Evolutionary conservation across 2,797 vertebrate species (phyloP), one percentile per base, ranked within the genome.

Genomic region (Borostomias antarcticus): DNA sequence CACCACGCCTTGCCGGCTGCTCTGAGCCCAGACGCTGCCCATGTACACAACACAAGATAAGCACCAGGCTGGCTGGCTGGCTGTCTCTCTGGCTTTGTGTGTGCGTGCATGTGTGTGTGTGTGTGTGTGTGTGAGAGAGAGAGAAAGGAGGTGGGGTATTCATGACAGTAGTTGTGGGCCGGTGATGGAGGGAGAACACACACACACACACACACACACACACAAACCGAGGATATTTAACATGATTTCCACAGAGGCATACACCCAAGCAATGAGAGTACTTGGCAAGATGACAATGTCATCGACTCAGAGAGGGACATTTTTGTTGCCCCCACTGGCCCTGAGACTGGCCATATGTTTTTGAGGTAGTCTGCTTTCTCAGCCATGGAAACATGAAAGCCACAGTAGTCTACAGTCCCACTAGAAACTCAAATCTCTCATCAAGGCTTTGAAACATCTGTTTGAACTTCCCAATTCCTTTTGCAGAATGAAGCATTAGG

Each of bases 1-100:
- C 17, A 19, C 37, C 40, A 25, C 10, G 25, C 8, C 69, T 45
- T 65, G 47, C 68, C 65, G 64, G 50, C n/a, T 47, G 25, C 56
- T 50, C 59, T 30, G 23, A 25, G 13, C 37, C n/a, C 26, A 48
- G 26, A 43, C 52, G 28, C 37, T 37, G 53, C 58, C 68, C 59
- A 35, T 43, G 29, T 58, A 53, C 48, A 60, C n/a, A n/a, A n/a
- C n/a, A 28, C 6, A n/a, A 45, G 40, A 19, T 17, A 32, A 19
- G 33, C 25, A 23, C 53, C 8, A 17, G 47, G 33, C 37, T 43
- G 59, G 66, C 59, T 25, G 33, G 30, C 11, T 25, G 6, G 26
- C 25, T 58, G 29, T 2, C 9, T 52, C 25, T n/a, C 17, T 48
- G 30, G 35, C 29, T 29, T 23, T 45, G 65, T 23, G n/a, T n/a